Evolutionary conservation across 2,888 invertebrate genomes (phyloP).

Genomic region (Protodeltote pygarga): DNA sequence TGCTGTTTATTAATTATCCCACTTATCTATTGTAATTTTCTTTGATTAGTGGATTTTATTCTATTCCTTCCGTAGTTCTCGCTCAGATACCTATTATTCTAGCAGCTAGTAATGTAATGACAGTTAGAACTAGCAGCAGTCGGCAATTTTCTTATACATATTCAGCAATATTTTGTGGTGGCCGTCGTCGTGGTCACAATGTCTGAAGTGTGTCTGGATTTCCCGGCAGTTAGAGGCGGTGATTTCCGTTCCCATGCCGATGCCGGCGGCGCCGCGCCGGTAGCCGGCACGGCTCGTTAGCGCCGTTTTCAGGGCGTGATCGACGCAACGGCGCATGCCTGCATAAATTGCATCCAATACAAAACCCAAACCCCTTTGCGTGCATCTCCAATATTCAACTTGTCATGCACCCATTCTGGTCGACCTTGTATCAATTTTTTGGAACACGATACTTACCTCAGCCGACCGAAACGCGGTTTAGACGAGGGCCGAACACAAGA

Average conservation of each 20-base stretch:
- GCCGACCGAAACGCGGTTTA: slow-evolving; percentile 56
- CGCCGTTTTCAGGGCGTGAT: slow-evolving; percentile 83
- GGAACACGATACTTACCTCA: slow-evolving; percentile 53
- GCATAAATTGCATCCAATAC: slow-evolving; percentile 77
- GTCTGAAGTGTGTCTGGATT: slow-evolving; percentile 58
- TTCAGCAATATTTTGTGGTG: no score
- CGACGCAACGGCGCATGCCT: slow-evolving; percentile 80
- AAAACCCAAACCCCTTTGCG: slow-evolving; percentile 59
- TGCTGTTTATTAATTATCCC: slow-evolving; percentile 4
- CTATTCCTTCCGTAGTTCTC: neutral
- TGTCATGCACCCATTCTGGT: slow-evolving; percentile 48
- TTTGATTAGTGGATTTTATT: slow-evolving; percentile 23
- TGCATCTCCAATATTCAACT: slow-evolving; percentile 45
- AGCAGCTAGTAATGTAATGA: neutral
- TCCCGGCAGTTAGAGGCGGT: slow-evolving; percentile 59
- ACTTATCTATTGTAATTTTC: slow-evolving; percentile 19
- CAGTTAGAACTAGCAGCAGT: no score
- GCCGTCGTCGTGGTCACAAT: slow-evolving; percentile 51
- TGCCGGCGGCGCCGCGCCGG: slow-evolving; percentile 48
- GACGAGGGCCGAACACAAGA: no score
- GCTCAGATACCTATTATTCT: neutral
- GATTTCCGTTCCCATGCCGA: slow-evolving; percentile 78
- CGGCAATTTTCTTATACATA: no score
- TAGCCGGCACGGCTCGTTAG: slow-evolving; percentile 73
- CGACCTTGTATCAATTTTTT: slow-evolving; percentile 74